Conservation (phyloP, 2,888 invertebrate species). For the Amphimallon solstitiale region DNA sequence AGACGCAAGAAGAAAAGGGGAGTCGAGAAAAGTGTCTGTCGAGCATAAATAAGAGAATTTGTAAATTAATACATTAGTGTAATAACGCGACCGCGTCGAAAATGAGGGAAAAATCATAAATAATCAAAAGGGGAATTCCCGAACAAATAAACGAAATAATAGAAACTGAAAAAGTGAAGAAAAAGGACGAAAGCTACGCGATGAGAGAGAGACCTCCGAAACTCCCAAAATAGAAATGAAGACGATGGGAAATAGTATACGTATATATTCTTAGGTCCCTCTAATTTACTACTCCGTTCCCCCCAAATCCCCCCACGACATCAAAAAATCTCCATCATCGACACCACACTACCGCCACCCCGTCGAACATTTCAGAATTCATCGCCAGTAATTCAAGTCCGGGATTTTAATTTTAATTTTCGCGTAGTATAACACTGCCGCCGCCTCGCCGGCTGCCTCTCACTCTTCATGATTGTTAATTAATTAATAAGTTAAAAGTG, state of each 20-base stretch:
- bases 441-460: slow-evolving; percentile 54
- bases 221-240: no score
- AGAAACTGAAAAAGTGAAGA: no score
- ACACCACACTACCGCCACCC: neutral
- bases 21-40: neutral
- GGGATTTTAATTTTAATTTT: slow-evolving; percentile 62
- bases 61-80: slow-evolving; percentile 33
- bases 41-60: slow-evolving; percentile 17
- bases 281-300: no score
- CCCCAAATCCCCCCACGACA: neutral
- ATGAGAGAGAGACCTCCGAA: no score
- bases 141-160: no score
- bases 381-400: slow-evolving; percentile 55
- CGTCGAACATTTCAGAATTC: slow-evolving; percentile 48
- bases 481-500: slow-evolving; percentile 64
- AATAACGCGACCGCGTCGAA: slow-evolving; percentile 23
- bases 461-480: slow-evolving; percentile 63
- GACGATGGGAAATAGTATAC: no score
- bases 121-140: neutral
- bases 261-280: no score
- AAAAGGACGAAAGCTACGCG: no score
- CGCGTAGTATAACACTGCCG: slow-evolving; percentile 37
- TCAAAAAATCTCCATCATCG: neutral
- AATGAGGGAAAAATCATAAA: slow-evolving; percentile 21
- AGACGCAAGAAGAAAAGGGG: neutral